Evolutionary conservation across 1,140 invertebrate genomes (phyloP).

Genomic region (Tetranychus urticae): DNA sequence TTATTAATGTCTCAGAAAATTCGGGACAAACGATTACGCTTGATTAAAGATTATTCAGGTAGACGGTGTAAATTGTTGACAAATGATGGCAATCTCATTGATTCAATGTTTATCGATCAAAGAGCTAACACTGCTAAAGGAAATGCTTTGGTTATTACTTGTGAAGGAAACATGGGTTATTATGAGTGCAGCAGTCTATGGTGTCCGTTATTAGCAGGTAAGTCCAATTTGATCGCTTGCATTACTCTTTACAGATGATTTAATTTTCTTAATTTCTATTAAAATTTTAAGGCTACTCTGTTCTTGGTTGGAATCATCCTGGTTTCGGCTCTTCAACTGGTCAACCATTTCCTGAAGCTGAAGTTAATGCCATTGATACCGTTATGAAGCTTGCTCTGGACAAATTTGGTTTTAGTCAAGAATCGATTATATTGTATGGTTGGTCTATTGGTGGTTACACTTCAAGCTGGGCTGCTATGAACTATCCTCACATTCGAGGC

Average conservation of each 20-base stretch:
- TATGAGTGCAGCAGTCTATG: constrained; percentile 81
- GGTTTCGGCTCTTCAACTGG: constrained; percentile 72
- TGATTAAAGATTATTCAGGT: constrained; percentile 27
- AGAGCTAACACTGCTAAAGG: constrained; percentile 35
- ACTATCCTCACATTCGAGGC: constrained; percentile 64
- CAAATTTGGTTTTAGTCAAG: constrained; percentile 46
- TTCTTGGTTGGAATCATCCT: constrained; percentile 94
- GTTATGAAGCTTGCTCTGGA: constrained; percentile 79
- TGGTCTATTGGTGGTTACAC: constrained; percentile 95
- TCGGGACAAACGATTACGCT: constrained; percentile 10
- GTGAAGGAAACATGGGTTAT: constrained; percentile 91
- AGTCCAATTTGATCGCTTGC: not conserved
- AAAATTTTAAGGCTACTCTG: constrained; percentile 36
- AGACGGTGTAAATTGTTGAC: constrained; percentile 49
- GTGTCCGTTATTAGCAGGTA: constrained; percentile 52
- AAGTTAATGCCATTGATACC: constrained; percentile 68
- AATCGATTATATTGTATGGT: constrained; percentile 69
- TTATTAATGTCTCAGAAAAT: constrained; percentile 22
- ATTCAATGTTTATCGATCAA: constrained; percentile 67
- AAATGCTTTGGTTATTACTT: constrained; percentile 49
- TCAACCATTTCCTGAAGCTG: constrained; percentile 54
- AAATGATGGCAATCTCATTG: constrained; percentile 59
- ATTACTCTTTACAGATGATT: no score
- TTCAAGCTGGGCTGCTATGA: constrained; percentile 61
- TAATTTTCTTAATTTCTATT: no score